Conservation (phyloP, 2,797 vertebrate genomes). For the Galaxias olidus region DNA sequence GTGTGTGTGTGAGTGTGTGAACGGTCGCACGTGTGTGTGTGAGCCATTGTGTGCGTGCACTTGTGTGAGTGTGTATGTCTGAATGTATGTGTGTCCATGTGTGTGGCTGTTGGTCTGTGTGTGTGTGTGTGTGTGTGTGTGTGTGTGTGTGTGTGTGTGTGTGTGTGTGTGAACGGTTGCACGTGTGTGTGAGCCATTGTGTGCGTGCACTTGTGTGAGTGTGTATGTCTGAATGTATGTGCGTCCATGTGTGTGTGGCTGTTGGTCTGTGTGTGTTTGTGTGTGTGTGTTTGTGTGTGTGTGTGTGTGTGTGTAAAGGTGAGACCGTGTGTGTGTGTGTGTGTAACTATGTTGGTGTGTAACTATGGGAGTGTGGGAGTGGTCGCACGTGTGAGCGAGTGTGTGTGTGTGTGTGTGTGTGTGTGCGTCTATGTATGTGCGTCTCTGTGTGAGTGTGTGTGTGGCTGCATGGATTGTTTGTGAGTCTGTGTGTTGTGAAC, state of each 20-base stretch:
- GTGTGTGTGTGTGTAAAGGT: conserved; percentile 11
- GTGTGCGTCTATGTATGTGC: not conserved
- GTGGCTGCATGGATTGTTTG: too few species aligned
- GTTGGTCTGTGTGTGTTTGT: not conserved
- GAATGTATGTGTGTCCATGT: too few species aligned
- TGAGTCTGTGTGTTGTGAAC: not conserved
- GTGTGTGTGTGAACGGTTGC: conserved; percentile 3
- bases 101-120: too few species aligned
- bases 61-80: too few species aligned
- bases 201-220: too few species aligned
- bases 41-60: too few species aligned
- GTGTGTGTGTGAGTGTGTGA: not conserved
- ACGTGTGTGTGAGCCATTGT: not conserved
- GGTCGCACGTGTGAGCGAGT: conserved; percentile 17
- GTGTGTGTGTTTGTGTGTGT: not conserved
- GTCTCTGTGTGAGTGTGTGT: not conserved
- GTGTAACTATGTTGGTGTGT: too few species aligned
- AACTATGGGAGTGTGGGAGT: conserved; percentile 3
- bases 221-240: conserved; percentile 25
- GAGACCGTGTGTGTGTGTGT: too few species aligned
- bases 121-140: conserved; percentile 23
- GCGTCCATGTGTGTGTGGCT: conserved; percentile 6
- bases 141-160: not conserved
- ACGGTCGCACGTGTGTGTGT: not conserved
- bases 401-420: conserved; percentile 13